Conservation (phyloP, 2,113 vertebrate species). For the Sterrhoptilus dennistouni region DNA sequence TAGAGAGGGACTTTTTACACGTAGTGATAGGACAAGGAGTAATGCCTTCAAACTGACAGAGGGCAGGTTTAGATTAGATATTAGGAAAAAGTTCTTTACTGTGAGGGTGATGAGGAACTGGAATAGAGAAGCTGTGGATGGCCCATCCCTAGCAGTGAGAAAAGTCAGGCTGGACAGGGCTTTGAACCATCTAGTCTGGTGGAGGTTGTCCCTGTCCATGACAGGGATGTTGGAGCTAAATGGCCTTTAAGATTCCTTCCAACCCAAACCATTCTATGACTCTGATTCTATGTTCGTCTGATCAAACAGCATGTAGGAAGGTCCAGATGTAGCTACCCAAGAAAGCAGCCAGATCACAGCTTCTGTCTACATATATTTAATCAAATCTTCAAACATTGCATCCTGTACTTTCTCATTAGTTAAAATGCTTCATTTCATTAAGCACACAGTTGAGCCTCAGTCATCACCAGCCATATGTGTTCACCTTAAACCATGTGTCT, state of each 20-base stretch:
- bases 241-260: background rate
- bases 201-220: background rate
- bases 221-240: background rate
- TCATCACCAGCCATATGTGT: background rate
- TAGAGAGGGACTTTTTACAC: background rate
- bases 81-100: background rate
- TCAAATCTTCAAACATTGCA: background rate
- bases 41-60: background rate
- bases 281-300: background rate
- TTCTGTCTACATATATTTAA: background rate
- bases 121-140: background rate
- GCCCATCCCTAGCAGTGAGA: background rate
- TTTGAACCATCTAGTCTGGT: background rate
- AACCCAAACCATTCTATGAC: background rate
- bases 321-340: background rate
- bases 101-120: background rate
- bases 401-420: background rate
- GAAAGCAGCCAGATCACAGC: background rate
- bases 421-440: background rate
- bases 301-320: background rate
- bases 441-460: background rate
- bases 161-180: background rate
- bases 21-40: background rate
- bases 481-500: background rate
- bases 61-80: background rate